These are phyloP conservation scores for Hydrozoanthus gracilis DNA, from an alignment of 92 coral and sea anemone species.

Conservation along the genomic window DNA sequence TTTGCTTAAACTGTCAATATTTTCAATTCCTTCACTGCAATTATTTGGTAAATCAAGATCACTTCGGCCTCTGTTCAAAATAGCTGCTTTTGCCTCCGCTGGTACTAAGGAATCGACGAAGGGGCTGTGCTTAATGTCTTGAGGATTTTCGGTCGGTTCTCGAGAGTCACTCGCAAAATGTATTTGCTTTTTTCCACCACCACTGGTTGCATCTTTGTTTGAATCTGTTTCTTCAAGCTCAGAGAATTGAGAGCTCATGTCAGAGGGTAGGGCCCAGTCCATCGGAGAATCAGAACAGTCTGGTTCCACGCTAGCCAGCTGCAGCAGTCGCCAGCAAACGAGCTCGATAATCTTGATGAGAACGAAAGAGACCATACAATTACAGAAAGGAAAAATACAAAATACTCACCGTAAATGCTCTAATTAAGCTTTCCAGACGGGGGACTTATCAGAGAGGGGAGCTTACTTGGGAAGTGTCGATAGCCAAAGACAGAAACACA, in stretches of 20 bases:
- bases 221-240: constrained; percentile 67
- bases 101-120: constrained; percentile 66
- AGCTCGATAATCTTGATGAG: constrained; percentile 58
- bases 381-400: not conserved
- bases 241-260: constrained; percentile 60
- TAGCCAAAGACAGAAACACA: too few species aligned
- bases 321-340: constrained; percentile 76
- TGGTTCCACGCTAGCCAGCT: constrained; percentile 71
- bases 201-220: constrained; percentile 14
- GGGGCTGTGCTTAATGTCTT: constrained; percentile 73
- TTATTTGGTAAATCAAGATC: not conserved
- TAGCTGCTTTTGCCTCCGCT: constrained; percentile 16
- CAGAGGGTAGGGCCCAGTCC: constrained; percentile 62
- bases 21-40: not conserved
- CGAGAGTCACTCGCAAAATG: constrained; percentile 13
- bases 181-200: constrained; percentile 7
- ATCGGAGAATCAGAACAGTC: constrained; percentile 52
- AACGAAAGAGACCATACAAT: not conserved
- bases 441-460: too few species aligned
- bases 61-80: constrained; percentile 29
- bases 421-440: too few species aligned
- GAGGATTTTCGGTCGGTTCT: constrained; percentile 36
- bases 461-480: too few species aligned
- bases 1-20: not conserved
- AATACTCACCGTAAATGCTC: too few species aligned